Evolutionary conservation across 92 coral and sea anemone species (phyloP).

Genomic region (Scolanthus callimorphus): DNA sequence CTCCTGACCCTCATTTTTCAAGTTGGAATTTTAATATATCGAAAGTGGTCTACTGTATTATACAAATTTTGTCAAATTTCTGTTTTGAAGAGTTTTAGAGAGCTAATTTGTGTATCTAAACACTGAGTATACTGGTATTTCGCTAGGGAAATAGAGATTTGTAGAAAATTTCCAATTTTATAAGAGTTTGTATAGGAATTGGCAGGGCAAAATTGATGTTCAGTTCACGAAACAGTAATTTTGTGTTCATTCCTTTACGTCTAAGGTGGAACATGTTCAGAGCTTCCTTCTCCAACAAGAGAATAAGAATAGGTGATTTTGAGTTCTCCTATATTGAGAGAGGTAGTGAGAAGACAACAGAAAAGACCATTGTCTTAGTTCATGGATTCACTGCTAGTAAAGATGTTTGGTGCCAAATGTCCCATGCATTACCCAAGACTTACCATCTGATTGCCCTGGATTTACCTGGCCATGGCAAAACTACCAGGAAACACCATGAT

Average conservation of each 20-base stretch:
- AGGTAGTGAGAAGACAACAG: slow-evolving; percentile 35
- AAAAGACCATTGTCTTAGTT: slow-evolving; percentile 52
- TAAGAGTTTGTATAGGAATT: too few species aligned
- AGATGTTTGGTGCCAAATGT: slow-evolving; percentile 69
- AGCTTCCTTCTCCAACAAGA: slow-evolving; percentile 61
- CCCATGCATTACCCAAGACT: slow-evolving; percentile 55
- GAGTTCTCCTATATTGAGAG: slow-evolving; percentile 75
- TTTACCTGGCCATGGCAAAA: slow-evolving; percentile 96
- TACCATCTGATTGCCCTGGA: slow-evolving; percentile 75
- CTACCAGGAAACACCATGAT: slow-evolving; percentile 78
- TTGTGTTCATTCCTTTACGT: too few species aligned
- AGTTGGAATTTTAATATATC: too few species aligned
- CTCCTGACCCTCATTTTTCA: too few species aligned
- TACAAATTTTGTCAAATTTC: too few species aligned
- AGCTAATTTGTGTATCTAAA: too few species aligned
- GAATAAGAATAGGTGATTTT: slow-evolving; percentile 58
- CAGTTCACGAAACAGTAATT: not conserved
- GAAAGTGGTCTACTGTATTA: too few species aligned
- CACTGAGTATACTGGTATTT: too few species aligned
- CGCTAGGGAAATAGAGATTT: too few species aligned
- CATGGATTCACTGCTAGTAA: slow-evolving; percentile 90
- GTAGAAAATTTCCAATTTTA: too few species aligned
- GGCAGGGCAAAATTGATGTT: too few species aligned
- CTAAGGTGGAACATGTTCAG: slow-evolving; percentile 48
- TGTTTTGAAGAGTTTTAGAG: too few species aligned